Base-by-base conservation (phyloP, 2,888 invertebrate genomes). In the Liposcelis brunnea region DNA sequence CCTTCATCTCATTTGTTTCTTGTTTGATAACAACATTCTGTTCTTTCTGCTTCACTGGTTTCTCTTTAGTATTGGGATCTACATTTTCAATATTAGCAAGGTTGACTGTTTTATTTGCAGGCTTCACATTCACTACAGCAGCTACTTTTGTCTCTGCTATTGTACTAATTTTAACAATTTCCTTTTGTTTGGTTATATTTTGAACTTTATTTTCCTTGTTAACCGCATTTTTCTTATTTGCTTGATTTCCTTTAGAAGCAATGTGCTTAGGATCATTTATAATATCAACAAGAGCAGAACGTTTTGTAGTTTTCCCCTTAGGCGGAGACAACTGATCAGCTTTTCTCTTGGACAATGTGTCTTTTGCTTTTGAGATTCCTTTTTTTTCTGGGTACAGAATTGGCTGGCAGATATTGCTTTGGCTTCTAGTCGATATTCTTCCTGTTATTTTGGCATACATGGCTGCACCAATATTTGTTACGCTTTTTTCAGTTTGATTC, bases 241-340 rank as follows among this genome's bases (percentile, higher is more conserved):
- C 45, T 57, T 57, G 8, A 44, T 15, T 47, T 52, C 55, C 32
- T 49, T 45, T 44, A 44, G 4, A 6, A 6, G 26, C 5, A 26
- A n/a, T n/a, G n/a, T 26, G 26, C 8, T 6, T 4, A 26, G 40
- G 6, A 16, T 16, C 79, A 64, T 86, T 87, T 43, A 86, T 85
- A 52, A 89, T 74, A 61, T 90, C 89, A 49, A 83, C 84, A 58
- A 91, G 75, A 2, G 87, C 90, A 35, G 84, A 80, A 55, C 90
- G 69, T 61, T 86, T 89, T 4, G 76, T 72, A 43, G 70, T 73
- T 52, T 74, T 75, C 58, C 81, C 40, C 11, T 40, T 40, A 16
- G 40, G 40, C 7, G 76, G 58, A 3, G 85, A 85, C 47, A 84
- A 85, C 51, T 74, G 74, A 37, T 79, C 78, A 2, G 86, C 86